Conservation (phyloP, 2,797 vertebrate species). For the Leontocebus nigricollis region DNA sequence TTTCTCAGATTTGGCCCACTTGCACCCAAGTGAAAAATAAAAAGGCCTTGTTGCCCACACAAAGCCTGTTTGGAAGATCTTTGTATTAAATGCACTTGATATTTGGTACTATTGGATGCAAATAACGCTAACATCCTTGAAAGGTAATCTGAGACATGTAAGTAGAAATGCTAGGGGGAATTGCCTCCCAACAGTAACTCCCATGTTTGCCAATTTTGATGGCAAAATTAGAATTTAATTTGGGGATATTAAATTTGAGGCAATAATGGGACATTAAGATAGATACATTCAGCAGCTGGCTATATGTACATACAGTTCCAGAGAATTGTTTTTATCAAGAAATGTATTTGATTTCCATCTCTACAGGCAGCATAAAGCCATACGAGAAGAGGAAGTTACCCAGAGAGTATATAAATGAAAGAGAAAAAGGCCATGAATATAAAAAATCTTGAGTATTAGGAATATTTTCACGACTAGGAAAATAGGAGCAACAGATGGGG, state of each 20-base stretch:
- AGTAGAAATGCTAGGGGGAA: not conserved
- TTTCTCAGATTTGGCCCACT: too few species aligned
- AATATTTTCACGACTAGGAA: not conserved
- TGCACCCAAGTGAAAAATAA: too few species aligned
- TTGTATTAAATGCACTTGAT: too few species aligned
- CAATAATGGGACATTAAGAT: not conserved
- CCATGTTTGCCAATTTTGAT: not conserved
- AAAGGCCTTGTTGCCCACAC: too few species aligned
- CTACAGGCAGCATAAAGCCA: not conserved
- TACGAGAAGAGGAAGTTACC: not conserved
- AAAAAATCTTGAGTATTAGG: not conserved
- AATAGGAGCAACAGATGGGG: not conserved
- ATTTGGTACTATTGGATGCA: too few species aligned
- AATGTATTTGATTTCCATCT: not conserved
- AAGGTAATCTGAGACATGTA: not conserved
- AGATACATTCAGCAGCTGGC: not conserved
- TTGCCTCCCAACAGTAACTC: not conserved
- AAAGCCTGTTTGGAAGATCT: too few species aligned
- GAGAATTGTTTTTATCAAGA: not conserved
- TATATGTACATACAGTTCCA: not conserved
- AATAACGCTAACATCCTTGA: not conserved
- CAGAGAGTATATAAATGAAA: not conserved
- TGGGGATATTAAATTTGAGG: not conserved
- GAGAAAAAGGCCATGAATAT: not conserved
- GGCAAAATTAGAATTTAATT: slow-evolving; percentile 12